Percentiles rank a stretch among this genome's conserved stretches.
These are phyloP conservation scores for Ophonus ardosiacus DNA, from an alignment of 2,888 invertebrate species.

Conservation along the genomic window DNA sequence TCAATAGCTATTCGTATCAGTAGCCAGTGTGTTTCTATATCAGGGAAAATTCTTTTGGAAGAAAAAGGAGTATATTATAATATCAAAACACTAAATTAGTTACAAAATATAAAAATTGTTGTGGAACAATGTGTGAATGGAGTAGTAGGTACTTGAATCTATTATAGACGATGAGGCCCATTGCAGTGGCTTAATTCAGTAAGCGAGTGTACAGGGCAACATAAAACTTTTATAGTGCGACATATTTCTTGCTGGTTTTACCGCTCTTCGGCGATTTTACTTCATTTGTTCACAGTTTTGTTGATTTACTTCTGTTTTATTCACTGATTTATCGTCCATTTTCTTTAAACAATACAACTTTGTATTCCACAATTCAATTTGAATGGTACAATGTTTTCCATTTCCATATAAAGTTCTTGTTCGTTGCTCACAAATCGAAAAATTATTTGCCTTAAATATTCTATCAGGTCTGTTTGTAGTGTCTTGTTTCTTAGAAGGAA, in stretches of 20 bases:
- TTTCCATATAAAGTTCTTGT: not conserved
- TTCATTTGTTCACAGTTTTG: slow-evolving; percentile 56
- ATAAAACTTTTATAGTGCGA: slow-evolving; percentile 57
- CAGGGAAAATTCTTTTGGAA: no score
- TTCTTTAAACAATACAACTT: slow-evolving; percentile 41
- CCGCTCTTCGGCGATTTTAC: slow-evolving; percentile 49
- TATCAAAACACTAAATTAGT: no score
- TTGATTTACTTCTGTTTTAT: slow-evolving; percentile 55
- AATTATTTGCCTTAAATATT: slow-evolving; percentile 31
- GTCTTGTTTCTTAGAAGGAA: slow-evolving; percentile 1
- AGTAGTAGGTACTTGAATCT: not conserved
- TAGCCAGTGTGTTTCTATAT: no score
- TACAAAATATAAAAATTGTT: not conserved
- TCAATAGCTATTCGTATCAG: no score
- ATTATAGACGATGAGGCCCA: slow-evolving; percentile 15
- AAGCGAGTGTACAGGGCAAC: not conserved
- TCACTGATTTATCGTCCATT: slow-evolving; percentile 45
- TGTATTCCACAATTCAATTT: slow-evolving; percentile 50
- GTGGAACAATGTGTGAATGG: not conserved
- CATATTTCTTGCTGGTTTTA: slow-evolving; percentile 55
- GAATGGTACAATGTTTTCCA: slow-evolving; percentile 33
- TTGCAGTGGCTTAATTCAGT: slow-evolving; percentile 12
- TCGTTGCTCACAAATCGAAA: slow-evolving; percentile 34
- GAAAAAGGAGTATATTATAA: no score
- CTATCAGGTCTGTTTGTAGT: slow-evolving; percentile 18